These are phyloP conservation scores for Himalopsyche phryganea DNA, from an alignment of 1,140 invertebrate genomes.

Conservation along the genomic window DNA sequence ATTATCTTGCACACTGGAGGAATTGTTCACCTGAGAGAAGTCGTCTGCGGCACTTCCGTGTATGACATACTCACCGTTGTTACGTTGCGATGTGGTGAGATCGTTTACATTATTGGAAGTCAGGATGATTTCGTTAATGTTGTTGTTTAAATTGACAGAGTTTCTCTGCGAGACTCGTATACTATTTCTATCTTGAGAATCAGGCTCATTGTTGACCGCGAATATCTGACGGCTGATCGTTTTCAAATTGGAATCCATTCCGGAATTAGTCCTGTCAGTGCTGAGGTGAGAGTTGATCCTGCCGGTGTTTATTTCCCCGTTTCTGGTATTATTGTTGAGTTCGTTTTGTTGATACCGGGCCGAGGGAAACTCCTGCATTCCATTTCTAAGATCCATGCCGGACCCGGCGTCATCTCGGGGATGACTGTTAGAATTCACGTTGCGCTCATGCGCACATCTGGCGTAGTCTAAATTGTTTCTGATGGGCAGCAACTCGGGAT, in stretches of 20 bases:
- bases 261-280: too few species aligned
- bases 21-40: slow-evolving; percentile 19
- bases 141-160: slow-evolving; percentile 3
- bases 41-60: slow-evolving; percentile 15
- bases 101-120: slow-evolving; percentile 28
- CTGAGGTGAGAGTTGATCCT: too few species aligned
- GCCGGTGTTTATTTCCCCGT: slow-evolving; percentile 13
- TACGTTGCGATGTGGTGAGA: slow-evolving; percentile 22
- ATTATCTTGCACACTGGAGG: slow-evolving; percentile 22
- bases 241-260: slow-evolving; percentile 22
- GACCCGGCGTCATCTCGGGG: slow-evolving; percentile 13
- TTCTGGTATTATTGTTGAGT: slow-evolving; percentile 25
- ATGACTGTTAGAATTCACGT: slow-evolving; percentile 11
- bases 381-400: slow-evolving; percentile 33
- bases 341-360: slow-evolving; percentile 23
- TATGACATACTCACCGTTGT: slow-evolving; percentile 27
- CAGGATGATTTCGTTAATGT: slow-evolving; percentile 25
- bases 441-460: slow-evolving; percentile 21
- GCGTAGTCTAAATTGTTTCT: slow-evolving; percentile 21
- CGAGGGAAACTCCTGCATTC: slow-evolving; percentile 24
- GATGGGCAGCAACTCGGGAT: slow-evolving; percentile 1
- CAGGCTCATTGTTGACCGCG: slow-evolving; percentile 7
- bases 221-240: slow-evolving; percentile 23
- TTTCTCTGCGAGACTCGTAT: slow-evolving; percentile 18
- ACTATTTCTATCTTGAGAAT: slow-evolving; percentile 9